Conservation (phyloP, 2,797 vertebrate genomes). For the Natrix natrix region DNA sequence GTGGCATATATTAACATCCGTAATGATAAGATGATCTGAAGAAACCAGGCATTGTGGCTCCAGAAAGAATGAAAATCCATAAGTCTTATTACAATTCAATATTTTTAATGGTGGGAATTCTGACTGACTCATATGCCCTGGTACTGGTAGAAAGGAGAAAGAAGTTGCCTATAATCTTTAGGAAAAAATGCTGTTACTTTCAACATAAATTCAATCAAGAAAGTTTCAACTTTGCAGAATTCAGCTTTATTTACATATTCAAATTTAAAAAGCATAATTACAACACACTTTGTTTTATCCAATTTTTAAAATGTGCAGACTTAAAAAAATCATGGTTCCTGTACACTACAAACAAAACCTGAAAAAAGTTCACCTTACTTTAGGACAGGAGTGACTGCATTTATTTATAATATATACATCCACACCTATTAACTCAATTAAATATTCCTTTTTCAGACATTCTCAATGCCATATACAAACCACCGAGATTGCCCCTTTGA, state of each 20-base stretch:
- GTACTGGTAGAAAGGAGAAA: background rate
- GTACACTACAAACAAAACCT: background rate
- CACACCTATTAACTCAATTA: background rate
- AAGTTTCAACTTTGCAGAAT: background rate
- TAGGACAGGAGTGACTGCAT: background rate
- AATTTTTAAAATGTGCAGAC: background rate
- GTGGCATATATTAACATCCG: background rate
- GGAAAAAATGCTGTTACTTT: background rate
- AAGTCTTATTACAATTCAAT: background rate
- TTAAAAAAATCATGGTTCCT: background rate
- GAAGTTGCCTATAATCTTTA: background rate
- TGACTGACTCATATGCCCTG: background rate
- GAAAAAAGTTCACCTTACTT: background rate
- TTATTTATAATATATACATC: background rate
- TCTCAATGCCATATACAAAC: background rate
- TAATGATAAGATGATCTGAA: background rate
- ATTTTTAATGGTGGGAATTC: background rate
- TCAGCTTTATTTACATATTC: conserved; percentile 30
- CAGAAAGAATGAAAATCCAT: background rate
- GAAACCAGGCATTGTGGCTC: background rate
- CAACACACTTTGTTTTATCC: background rate
- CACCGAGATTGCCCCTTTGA: background rate
- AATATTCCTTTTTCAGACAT: background rate
- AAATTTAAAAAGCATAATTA: conserved; percentile 33
- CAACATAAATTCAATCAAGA: background rate